These are phyloP conservation scores for Isaurus tuberculatus DNA, from an alignment of 92 coral and sea anemone species.

Conservation along the genomic window DNA sequence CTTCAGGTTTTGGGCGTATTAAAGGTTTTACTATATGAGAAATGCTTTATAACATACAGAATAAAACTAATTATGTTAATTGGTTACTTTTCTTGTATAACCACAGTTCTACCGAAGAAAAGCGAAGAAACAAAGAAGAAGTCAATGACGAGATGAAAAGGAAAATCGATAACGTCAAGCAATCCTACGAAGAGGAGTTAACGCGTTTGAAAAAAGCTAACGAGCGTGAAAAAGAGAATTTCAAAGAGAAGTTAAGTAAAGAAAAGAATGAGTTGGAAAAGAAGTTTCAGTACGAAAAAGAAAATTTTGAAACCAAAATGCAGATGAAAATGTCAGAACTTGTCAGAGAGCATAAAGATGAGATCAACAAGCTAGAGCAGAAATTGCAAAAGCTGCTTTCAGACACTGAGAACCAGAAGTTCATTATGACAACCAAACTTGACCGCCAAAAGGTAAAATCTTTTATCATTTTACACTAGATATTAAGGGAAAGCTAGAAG, in stretches of 20 bases:
- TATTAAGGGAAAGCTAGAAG: no score
- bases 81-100: slow-evolving; percentile 50
- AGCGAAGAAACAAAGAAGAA: slow-evolving; percentile 68
- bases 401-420: slow-evolving; percentile 37
- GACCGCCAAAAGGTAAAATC: slow-evolving; percentile 39
- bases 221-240: slow-evolving; percentile 51
- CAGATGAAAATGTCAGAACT: slow-evolving; percentile 26
- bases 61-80: background rate
- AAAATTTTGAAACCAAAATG: slow-evolving; percentile 34
- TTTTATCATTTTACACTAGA: no score
- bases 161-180: slow-evolving; percentile 43
- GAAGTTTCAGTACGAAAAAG: slow-evolving; percentile 35
- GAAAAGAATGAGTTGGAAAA: slow-evolving; percentile 46
- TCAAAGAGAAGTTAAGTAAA: slow-evolving; percentile 55
- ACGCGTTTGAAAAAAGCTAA: slow-evolving; percentile 52
- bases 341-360: slow-evolving; percentile 36
- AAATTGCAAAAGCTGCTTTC: slow-evolving; percentile 39
- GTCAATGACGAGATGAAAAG: slow-evolving; percentile 51
- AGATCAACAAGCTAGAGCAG: slow-evolving; percentile 34
- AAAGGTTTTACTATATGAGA: no score
- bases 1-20: no score
- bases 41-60: no score
- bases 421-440: slow-evolving; percentile 24
- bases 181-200: slow-evolving; percentile 48
- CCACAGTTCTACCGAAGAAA: slow-evolving; percentile 64